Conservation (phyloP, 2,113 vertebrate genomes). For the Hystrix brachyura region DNA sequence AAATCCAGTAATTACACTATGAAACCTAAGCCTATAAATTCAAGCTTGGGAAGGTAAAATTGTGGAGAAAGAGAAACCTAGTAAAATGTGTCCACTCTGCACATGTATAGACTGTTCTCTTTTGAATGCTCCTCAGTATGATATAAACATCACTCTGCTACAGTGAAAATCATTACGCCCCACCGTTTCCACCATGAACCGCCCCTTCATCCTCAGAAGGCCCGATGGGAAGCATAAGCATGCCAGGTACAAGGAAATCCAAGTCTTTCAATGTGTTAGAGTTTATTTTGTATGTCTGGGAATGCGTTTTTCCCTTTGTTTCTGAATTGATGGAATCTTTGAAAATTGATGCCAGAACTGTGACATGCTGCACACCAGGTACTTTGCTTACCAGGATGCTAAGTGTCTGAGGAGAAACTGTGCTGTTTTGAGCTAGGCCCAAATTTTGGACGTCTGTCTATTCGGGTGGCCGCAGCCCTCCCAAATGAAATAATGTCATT, state of each 20-base stretch:
- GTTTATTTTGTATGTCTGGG: conserved; percentile 51
- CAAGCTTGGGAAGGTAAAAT: conserved; percentile 80
- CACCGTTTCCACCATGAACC: not conserved
- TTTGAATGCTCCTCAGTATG: not conserved
- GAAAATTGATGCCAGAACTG: not conserved
- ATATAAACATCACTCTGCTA: conserved; percentile 31
- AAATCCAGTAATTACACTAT: conserved; percentile 83
- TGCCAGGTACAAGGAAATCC: conserved; percentile 55
- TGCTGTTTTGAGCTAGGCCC: conserved; percentile 37
- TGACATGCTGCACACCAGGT: not conserved
- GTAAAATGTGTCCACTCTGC: conserved; percentile 56
- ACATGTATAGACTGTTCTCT: not conserved
- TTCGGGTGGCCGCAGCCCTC: not conserved
- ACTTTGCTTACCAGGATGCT: not conserved
- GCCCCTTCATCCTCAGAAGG: conserved; percentile 22
- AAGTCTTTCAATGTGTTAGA: conserved; percentile 22
- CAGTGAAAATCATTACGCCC: conserved; percentile 57
- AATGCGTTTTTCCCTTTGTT: not conserved
- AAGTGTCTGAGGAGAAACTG: not conserved
- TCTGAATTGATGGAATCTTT: conserved; percentile 42
- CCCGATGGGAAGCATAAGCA: conserved; percentile 25
- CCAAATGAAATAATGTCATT: conserved; percentile 42
- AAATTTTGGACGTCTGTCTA: conserved; percentile 10
- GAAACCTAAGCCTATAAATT: conserved; percentile 77
- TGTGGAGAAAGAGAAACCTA: conserved; percentile 55